Base-by-base conservation (phyloP, 2,888 invertebrate genomes). In the Pachycephus smyrnensis region DNA sequence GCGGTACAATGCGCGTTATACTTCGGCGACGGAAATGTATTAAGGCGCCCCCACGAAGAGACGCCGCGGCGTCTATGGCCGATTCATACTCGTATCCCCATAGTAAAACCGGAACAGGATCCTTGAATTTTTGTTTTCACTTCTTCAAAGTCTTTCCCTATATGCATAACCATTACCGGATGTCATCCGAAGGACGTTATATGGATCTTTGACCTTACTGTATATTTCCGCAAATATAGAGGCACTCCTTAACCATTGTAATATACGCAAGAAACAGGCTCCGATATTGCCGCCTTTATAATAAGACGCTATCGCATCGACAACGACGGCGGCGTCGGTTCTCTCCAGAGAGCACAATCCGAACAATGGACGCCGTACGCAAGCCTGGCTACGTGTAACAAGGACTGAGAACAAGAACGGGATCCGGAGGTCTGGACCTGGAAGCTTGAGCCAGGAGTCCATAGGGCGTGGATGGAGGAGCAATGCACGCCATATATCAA, bases 301-400 rank as follows among this genome's bases (percentile, higher is more conserved):
- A 90, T 90, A 90, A 90, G 90, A 90, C 90, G 88, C 87, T 88
- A 88, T 88, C 88, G 84, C 86, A 86, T 88, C 84, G 87, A 84
- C 85, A 84, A 84, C 84, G 85, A 84, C 84, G 82, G 83, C 83
- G 85, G 85, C 83, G 83, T 86, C 84, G 84, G 84, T 75, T 82
- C 76, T 78, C 76, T 77, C 80, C 83, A 82, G 85, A 88, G 88
- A 89, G 86, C 87, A 86, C 87, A 87, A 86, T 85, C 82, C 82
- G 84, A 87, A 88, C 87, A 87, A 86, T 88, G 86, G 88, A 81
- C 71, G 40, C 40, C 40, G 40, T 40, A 15, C 40, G 40, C 40
- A 1, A 15, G 40, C 40, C 85, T 81, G 82, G 81, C 82, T 82
- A 75, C 84, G 83, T 84, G 85, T 86, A 88, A 87, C 86, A 86